A percentile compares a stretch with the other conserved stretches of the same genome.
Conservation (phyloP, 2,797 vertebrate genomes). For the Sitta carolinensis region DNA sequence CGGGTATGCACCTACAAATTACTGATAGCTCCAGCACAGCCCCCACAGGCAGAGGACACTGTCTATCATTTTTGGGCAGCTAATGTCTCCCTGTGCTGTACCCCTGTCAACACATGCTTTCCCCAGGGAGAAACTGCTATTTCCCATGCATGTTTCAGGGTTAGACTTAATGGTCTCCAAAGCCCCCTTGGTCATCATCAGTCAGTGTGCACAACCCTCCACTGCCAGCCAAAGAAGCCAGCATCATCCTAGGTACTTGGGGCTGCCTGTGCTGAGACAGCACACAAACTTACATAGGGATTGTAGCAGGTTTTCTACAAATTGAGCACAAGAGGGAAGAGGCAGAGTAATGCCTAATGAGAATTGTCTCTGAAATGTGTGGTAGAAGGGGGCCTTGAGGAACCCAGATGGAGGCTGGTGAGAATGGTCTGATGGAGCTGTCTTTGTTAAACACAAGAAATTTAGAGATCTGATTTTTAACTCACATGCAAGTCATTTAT, state of each 20-base stretch:
- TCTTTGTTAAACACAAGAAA: background rate
- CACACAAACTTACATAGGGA: background rate
- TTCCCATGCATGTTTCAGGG: background rate
- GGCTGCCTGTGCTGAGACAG: background rate
- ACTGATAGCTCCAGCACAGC: rapidly evolving
- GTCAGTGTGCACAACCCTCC: background rate
- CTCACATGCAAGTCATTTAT: background rate
- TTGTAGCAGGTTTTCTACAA: background rate
- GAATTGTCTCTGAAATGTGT: background rate
- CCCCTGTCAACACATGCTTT: background rate
- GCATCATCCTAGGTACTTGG: background rate
- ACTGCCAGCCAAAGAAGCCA: background rate
- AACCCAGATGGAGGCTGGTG: background rate
- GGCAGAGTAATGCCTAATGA: background rate
- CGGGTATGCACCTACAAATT: background rate
- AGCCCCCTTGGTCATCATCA: background rate
- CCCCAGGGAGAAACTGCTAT: background rate
- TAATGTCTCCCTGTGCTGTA: background rate
- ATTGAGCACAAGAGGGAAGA: background rate
- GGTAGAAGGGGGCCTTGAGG: background rate
- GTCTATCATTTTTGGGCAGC: background rate
- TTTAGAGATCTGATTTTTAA: background rate
- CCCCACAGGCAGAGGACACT: background rate
- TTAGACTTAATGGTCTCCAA: background rate
- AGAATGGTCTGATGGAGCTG: background rate